Percentiles rank a stretch among this genome's conserved stretches.
Conservation (phyloP, 2,797 vertebrate species). For the Cuniculus paca region DNA sequence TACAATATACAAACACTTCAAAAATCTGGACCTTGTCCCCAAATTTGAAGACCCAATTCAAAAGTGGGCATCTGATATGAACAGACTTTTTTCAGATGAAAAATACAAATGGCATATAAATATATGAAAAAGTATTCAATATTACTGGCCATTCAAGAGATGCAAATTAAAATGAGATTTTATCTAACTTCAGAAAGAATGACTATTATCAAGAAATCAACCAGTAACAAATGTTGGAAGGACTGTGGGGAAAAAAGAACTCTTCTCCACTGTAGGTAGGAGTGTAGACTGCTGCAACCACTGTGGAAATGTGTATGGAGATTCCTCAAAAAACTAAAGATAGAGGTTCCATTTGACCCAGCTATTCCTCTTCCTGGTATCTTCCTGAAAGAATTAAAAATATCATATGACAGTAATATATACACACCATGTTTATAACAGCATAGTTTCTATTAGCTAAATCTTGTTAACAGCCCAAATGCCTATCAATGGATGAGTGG, state of each 20-base stretch:
- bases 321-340: background rate
- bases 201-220: background rate
- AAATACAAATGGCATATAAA: background rate
- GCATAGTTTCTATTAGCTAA: background rate
- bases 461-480: background rate
- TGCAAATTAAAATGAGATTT: background rate
- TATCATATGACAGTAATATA: background rate
- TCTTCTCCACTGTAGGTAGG: background rate
- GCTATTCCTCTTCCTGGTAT: background rate
- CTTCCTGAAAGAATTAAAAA: background rate
- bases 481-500: background rate
- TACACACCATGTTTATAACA: background rate
- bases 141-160: background rate
- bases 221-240: background rate
- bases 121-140: background rate
- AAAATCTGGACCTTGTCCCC: fast-evolving
- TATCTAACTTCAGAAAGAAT: background rate
- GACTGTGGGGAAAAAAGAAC: background rate
- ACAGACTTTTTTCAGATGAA: background rate
- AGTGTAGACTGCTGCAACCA: background rate
- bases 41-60: background rate
- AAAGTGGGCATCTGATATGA: background rate
- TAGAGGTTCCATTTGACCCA: background rate
- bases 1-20: background rate
- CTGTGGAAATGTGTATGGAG: background rate